Evolutionary conservation across 1,140 invertebrate genomes (phyloP).

Genomic region (Choristoneura fumiferana): DNA sequence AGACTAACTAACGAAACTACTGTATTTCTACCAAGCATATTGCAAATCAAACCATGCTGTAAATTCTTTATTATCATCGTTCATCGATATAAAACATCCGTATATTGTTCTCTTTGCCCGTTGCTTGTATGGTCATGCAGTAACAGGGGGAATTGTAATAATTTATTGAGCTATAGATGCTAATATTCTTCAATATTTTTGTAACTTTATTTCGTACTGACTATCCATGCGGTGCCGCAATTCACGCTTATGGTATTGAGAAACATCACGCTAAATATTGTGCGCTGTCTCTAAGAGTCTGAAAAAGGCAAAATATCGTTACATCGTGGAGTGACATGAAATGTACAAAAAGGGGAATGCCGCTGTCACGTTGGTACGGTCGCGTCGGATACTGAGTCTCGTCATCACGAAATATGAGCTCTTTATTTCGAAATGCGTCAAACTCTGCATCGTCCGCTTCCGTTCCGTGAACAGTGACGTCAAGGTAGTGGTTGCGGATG

Average conservation of each 20-base stretch:
- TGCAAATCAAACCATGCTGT: too few species aligned
- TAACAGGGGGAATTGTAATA: not conserved
- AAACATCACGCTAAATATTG: slow-evolving; percentile 18
- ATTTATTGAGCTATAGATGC: not conserved
- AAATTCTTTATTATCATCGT: too few species aligned
- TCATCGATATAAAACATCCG: too few species aligned
- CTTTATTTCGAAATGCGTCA: slow-evolving; percentile 63
- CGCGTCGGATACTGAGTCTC: slow-evolving; percentile 37
- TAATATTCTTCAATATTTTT: not conserved
- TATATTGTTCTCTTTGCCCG: not conserved
- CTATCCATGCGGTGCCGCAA: slow-evolving; percentile 15
- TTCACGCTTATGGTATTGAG: slow-evolving; percentile 5
- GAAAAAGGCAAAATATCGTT: slow-evolving; percentile 13
- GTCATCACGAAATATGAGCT: slow-evolving; percentile 70
- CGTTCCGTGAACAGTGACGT: slow-evolving; percentile 24
- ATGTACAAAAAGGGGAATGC: slow-evolving; percentile 5
- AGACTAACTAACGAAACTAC: too few species aligned
- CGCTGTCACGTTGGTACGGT: slow-evolving; percentile 21
- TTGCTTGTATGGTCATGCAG: not conserved
- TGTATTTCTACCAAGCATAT: too few species aligned
- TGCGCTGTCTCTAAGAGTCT: slow-evolving; percentile 12
- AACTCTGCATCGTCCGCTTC: slow-evolving; percentile 35
- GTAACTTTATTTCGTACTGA: not conserved
- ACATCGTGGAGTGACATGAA: not conserved
- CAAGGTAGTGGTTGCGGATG: slow-evolving; percentile 30